phyloP scores from a whole-genome alignment of 2,888 invertebrate genomes.

The Proisotoma minuta region DNA sequence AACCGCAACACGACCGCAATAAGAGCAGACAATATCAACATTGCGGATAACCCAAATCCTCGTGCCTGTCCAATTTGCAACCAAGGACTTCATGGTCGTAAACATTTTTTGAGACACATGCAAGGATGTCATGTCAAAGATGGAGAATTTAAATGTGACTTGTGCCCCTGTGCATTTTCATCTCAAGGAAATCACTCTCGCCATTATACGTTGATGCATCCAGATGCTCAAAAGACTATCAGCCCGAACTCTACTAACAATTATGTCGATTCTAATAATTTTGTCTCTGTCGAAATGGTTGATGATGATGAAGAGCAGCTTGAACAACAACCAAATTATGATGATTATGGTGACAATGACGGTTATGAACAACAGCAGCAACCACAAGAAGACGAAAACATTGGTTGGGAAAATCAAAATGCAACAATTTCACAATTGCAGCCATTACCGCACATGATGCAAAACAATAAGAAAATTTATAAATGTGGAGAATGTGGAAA shows the following conservation, averaged over 20 bases:
- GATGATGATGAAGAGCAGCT: no score
- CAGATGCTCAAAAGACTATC: background rate
- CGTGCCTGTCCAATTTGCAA: background rate
- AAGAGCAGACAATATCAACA: background rate
- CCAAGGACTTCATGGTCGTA: background rate
- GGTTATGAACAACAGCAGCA: background rate
- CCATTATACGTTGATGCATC: background rate
- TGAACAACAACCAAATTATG: no score
- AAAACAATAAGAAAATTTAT: background rate
- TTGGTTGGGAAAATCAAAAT: no score
- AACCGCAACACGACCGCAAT: background rate
- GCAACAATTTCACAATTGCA: no score
- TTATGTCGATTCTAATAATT: no score
- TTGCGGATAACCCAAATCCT: no score
- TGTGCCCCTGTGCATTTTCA: background rate
- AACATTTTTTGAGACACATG: background rate
- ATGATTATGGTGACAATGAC: background rate
- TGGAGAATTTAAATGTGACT: background rate
- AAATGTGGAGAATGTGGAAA: background rate
- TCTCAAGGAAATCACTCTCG: background rate
- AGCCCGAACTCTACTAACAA: background rate
- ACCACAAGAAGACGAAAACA: background rate
- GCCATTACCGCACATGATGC: no score
- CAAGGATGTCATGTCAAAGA: conserved; percentile 5
- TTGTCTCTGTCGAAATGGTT: background rate